Base-by-base conservation (phyloP, 2,797 vertebrate genomes). In the Eleutherodactylus coqui region DNA sequence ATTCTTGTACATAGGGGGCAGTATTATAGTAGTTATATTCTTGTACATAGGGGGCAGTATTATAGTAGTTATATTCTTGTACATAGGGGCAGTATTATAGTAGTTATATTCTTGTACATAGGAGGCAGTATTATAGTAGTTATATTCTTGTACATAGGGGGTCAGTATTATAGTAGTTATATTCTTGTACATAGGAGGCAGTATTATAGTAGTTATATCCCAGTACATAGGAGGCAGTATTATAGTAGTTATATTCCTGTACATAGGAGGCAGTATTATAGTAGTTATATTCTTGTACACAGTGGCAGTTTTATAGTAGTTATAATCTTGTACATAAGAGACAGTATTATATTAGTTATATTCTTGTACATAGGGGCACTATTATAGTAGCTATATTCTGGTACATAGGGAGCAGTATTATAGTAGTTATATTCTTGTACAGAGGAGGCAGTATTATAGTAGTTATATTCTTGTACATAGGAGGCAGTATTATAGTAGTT, bases 1-100 rank as follows among this genome's bases (percentile, higher is more conserved):
- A 60, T 27, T 60, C 55, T 27, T 60, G 55, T 60, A 27, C 10
- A 27, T 53, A 60, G 55, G 55, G 4, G 55, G n/a, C n/a, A 60
- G 55, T 60, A 60, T 60, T 60, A 67, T 67, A 67, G 32, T 67
- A 67, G 64, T 67, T 67, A 67, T 67, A 67, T 67, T 67, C 64
- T 21, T 67, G 17, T 36, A 67, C 14, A 67, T 67, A 67, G 64
- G n/a, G n/a, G n/a, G n/a, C n/a, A n/a, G n/a, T n/a, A n/a, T n/a
- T n/a, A n/a, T n/a, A n/a, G n/a, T n/a, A n/a, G n/a, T n/a, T n/a
- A n/a, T n/a, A n/a, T n/a, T n/a, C n/a, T n/a, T n/a, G n/a, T n/a
- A n/a, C n/a, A n/a, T n/a, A n/a, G n/a, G n/a, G n/a, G n/a, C n/a
- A n/a, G n/a, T n/a, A n/a, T n/a, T n/a, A n/a, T n/a, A n/a, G n/a